Evolutionary conservation across 2,888 invertebrate genomes (phyloP), one percentile per base, ranked within the genome.

Genomic region (Protophormia terraenovae): DNA sequence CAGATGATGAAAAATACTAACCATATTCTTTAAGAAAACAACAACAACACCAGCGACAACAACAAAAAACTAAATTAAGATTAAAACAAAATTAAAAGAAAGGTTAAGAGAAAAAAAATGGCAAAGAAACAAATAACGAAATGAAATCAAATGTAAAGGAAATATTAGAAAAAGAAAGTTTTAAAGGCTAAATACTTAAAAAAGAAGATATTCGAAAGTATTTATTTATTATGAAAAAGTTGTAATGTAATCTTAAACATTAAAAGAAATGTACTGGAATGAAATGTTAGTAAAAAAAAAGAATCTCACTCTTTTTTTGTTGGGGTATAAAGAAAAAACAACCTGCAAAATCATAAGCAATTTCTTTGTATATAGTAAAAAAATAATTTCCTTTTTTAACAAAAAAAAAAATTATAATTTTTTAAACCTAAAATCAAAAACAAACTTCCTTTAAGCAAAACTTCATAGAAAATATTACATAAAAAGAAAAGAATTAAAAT

Each of bases 1-100:
- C 89, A 47, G 91, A 91, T 84, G 91, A 91, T 87, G 91, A 91
- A 87, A 91, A 91, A 88, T 91, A 91, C 89, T 91, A 91, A 91
- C 87, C 85, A 53, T 85, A 85, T 75, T 85, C 85, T 62, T 64
- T 83, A 77, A 83, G 66, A 55, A 83, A 77, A 64, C 80, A 80
- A 32, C 73, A 76, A 38, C 72, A 69, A 14, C 72, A 75, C 50
- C 53, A 75, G 16, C 66, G 60, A 3, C 53, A 69, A 16, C 76
- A 45, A 19, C 76, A 82, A 8, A 41, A 71, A 64, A 19, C 19
- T 76, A 80, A 72, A 66, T 55, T 72, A 78, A 60, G 78, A 78
- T 35, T 29, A 62, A 78, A 78, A 71, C 60, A 71, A 32, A 60
- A 50, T 50, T 78, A 62, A 47, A 29, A 8, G 0, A 55, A 22